phyloP scores from a whole-genome alignment of 2,113 vertebrate species.

The Mustela nigripes region DNA sequence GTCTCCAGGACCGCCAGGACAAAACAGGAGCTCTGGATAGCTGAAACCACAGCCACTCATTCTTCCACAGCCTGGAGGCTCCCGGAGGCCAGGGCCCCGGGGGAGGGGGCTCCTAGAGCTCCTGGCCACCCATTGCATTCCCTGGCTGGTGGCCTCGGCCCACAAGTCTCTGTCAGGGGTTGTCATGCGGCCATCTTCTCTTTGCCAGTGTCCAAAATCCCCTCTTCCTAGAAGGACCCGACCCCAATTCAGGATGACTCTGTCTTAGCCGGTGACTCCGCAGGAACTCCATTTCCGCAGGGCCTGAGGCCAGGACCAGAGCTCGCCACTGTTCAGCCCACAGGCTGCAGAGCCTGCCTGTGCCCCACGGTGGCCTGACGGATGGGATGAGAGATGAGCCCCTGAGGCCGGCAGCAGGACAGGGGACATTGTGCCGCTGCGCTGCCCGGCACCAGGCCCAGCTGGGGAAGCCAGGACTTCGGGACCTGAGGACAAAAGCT shows the following conservation, averaged over 20 bases:
- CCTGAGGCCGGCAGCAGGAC: background rate
- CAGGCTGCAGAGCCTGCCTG: no score
- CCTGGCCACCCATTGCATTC: fast-evolving
- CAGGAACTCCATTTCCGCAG: background rate
- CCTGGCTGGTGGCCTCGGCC: fast-evolving
- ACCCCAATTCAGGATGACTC: background rate
- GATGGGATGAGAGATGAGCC: background rate
- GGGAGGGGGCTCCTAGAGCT: background rate
- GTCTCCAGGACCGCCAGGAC: background rate
- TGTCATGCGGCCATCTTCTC: background rate
- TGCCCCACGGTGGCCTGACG: background rate
- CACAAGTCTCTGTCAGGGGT: background rate
- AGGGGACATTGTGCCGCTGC: background rate
- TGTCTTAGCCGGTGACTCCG: background rate
- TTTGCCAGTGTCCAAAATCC: background rate
- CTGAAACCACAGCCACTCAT: fast-evolving
- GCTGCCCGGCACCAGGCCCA: background rate
- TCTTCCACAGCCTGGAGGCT: no score
- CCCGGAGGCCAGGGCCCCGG: fast-evolving
- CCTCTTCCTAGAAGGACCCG: background rate
- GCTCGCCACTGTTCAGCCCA: background rate
- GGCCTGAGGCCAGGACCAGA: no score
- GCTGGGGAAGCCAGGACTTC: background rate
- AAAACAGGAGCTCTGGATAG: fast-evolving
- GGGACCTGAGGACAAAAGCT: background rate